Evolutionary conservation across 2,888 invertebrate genomes (phyloP).

Genomic region (Sinohyriopsis cumingii): DNA sequence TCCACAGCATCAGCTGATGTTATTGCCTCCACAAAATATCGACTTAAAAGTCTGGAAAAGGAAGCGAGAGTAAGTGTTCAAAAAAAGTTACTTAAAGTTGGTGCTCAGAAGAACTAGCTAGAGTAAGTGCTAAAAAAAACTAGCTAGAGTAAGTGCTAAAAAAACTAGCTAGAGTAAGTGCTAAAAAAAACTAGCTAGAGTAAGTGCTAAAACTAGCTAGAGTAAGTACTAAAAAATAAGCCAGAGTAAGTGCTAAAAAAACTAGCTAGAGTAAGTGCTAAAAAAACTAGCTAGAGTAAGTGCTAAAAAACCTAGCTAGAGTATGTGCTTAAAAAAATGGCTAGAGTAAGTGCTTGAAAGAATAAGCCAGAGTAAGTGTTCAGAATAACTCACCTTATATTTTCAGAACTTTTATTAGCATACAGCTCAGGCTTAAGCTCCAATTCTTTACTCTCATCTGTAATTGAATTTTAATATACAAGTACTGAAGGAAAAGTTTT

Average conservation of each 20-base stretch:
- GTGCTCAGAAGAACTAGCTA: background rate
- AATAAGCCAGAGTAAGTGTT: too few species aligned
- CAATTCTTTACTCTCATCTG: too few species aligned
- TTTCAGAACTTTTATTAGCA: too few species aligned
- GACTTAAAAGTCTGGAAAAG: slow-evolving; percentile 63
- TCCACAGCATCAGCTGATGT: slow-evolving; percentile 63
- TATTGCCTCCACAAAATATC: slow-evolving; percentile 63
- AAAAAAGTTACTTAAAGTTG: background rate
- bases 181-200: too few species aligned
- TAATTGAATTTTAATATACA: too few species aligned
- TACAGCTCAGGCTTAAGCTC: too few species aligned
- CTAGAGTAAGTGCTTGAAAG: too few species aligned
- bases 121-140: background rate
- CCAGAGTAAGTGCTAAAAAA: background rate
- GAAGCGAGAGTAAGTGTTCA: slow-evolving; percentile 61
- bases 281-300: background rate
- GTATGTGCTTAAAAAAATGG: too few species aligned
- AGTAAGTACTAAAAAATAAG: too few species aligned
- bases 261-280: background rate
- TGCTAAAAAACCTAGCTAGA: background rate
- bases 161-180: background rate
- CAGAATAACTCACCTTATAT: too few species aligned
- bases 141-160: background rate
- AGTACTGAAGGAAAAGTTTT: too few species aligned
- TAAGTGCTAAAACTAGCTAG: too few species aligned